phyloP scores from a whole-genome alignment of 2,113 vertebrate genomes.

The Perca flavescens region DNA sequence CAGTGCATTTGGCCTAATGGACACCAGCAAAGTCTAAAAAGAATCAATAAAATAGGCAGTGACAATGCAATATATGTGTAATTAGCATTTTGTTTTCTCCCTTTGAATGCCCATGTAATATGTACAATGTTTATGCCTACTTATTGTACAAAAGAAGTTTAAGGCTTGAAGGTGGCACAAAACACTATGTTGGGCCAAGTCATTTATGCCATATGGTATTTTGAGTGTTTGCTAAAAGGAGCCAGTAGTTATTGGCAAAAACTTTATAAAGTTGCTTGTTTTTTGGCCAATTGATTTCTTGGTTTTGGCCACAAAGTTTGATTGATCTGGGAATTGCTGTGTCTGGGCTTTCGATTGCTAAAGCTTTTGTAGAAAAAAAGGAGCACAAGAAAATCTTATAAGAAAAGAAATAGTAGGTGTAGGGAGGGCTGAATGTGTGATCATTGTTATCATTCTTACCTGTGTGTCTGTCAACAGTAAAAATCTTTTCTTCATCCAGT shows the following conservation, averaged over 20 bases:
- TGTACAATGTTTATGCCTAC: neutral
- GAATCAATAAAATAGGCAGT: neutral
- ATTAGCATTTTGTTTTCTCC: neutral
- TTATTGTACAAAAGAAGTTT: neutral
- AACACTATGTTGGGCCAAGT: conserved; percentile 1
- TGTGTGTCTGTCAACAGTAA: conserved; percentile 94
- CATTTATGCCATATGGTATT: conserved; percentile 26
- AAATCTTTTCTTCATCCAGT: conserved; percentile 94
- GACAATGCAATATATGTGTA: neutral
- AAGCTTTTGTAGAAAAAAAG: neutral
- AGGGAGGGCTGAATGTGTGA: neutral
- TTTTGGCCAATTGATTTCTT: conserved; percentile 41
- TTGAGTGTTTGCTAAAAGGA: conserved; percentile 11
- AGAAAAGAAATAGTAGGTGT: neutral
- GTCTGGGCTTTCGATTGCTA: conserved; percentile 22
- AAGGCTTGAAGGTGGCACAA: neutral
- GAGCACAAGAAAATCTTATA: neutral
- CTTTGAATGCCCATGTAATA: neutral
- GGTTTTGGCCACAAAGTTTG: conserved; percentile 22
- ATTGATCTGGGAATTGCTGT: conserved; percentile 38
- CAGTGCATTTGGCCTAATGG: neutral
- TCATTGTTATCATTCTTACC: conserved; percentile 85
- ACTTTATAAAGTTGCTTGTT: conserved; percentile 19
- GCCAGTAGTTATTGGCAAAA: conserved; percentile 16
- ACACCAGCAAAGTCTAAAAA: neutral